Evolutionary conservation across 2,113 vertebrate species (phyloP).

Genomic region (Python bivittatus): DNA sequence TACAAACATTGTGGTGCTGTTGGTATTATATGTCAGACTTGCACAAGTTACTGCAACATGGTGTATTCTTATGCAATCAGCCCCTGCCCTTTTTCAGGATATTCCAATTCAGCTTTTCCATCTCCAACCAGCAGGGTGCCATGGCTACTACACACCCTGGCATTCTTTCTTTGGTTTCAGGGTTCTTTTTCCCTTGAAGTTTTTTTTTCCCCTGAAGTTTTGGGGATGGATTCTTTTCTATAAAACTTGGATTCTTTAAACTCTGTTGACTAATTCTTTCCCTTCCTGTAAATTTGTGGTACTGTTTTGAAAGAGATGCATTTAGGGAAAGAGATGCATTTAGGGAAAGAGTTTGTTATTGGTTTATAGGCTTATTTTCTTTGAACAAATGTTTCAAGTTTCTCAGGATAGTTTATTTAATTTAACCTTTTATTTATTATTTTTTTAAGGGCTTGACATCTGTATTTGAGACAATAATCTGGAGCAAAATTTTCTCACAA

Average conservation of each 20-base stretch:
- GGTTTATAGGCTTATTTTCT: conserved; percentile 6
- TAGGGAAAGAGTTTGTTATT: background rate
- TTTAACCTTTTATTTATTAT: background rate
- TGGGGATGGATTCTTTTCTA: background rate
- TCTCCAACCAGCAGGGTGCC: background rate
- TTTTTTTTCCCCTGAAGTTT: background rate
- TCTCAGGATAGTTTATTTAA: conserved; percentile 58
- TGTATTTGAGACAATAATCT: conserved; percentile 56
- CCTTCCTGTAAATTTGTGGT: background rate
- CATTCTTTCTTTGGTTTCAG: background rate
- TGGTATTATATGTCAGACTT: background rate
- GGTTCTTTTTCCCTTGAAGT: background rate
- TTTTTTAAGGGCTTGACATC: background rate
- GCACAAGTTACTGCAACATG: background rate
- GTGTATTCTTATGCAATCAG: background rate
- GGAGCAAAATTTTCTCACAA: conserved; percentile 66
- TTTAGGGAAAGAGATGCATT: background rate
- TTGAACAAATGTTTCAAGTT: conserved; percentile 53
- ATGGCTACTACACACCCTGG: background rate
- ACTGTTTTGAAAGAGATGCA: background rate
- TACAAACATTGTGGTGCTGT: background rate
- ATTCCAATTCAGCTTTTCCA: background rate
- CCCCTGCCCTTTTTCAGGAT: background rate
- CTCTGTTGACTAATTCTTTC: background rate
- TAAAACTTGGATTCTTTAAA: background rate